Percentiles rank a stretch among this genome's conserved stretches.
Evolutionary conservation across 2,113 vertebrate species (phyloP).

Genomic region (Oryzias woworae): DNA sequence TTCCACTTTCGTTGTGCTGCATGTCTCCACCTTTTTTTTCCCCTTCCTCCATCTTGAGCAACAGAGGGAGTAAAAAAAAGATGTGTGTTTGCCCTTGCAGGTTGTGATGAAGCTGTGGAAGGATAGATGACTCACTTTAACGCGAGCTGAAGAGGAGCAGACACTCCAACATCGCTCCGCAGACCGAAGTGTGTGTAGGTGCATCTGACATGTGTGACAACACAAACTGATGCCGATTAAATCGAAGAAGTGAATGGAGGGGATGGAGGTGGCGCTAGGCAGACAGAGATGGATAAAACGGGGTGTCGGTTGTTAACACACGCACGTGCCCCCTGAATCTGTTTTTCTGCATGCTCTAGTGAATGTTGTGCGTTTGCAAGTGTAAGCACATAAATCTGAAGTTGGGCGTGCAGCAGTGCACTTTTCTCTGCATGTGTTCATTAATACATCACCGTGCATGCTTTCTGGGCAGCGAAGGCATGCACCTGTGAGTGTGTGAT

Average conservation of each 20-base stretch:
- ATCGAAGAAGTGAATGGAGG: slow-evolving; percentile 45
- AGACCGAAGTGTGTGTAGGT: slow-evolving; percentile 42
- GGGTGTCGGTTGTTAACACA: slow-evolving; percentile 17
- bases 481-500: slow-evolving; percentile 45
- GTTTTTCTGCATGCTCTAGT: slow-evolving; percentile 9
- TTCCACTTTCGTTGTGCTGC: slow-evolving; percentile 58
- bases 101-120: slow-evolving; percentile 75
- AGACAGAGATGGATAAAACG: slow-evolving; percentile 36
- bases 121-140: slow-evolving; percentile 76
- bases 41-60: slow-evolving; percentile 50
- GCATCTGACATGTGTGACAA: slow-evolving; percentile 40
- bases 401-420: slow-evolving; percentile 4
- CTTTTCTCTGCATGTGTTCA: slow-evolving; percentile 18
- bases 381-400: slow-evolving; percentile 23
- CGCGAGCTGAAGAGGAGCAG: slow-evolving; percentile 61
- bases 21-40: slow-evolving; percentile 42
- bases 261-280: slow-evolving; percentile 51
- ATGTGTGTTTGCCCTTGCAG: slow-evolving; percentile 75
- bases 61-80: slow-evolving; percentile 51
- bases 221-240: slow-evolving; percentile 64
- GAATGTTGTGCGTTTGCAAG: slow-evolving; percentile 19
- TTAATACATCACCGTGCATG: slow-evolving; percentile 21
- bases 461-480: slow-evolving; percentile 16
- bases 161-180: slow-evolving; percentile 64
- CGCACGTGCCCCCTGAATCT: not conserved